Evolutionary conservation across 2,888 invertebrate genomes (phyloP).

Genomic region (Heliothis peltigera): DNA sequence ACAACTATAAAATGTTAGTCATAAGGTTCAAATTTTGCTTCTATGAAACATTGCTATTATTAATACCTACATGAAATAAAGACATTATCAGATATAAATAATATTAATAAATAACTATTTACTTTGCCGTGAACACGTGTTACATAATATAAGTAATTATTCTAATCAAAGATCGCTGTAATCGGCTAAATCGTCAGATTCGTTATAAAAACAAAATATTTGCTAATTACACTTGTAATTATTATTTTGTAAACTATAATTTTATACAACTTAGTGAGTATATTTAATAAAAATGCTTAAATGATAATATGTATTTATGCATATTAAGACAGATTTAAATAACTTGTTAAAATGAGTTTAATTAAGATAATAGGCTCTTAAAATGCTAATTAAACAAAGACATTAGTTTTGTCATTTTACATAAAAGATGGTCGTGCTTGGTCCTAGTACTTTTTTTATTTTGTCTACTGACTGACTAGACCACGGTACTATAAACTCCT

Average conservation of each 20-base stretch:
- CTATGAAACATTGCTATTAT: background rate
- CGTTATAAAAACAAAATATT: slow-evolving; percentile 1
- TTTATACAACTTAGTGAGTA: background rate
- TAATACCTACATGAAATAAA: background rate
- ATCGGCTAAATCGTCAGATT: background rate
- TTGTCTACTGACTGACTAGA: too few species aligned
- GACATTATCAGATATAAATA: background rate
- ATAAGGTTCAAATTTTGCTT: background rate
- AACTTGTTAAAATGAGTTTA: background rate
- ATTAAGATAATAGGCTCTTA: background rate
- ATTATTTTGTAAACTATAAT: background rate
- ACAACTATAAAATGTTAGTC: background rate
- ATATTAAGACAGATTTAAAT: background rate
- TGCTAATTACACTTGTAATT: background rate
- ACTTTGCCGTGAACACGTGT: background rate
- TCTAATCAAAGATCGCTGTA: background rate
- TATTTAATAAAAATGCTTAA: slow-evolving; percentile 5
- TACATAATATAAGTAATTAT: slow-evolving; percentile 8
- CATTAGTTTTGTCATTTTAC: too few species aligned
- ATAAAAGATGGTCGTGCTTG: too few species aligned
- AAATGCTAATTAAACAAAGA: too few species aligned
- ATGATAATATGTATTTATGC: background rate
- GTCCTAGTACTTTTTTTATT: too few species aligned
- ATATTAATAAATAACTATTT: background rate
- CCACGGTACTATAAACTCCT: too few species aligned